Conservation (phyloP, 2,888 invertebrate species). For the Syritta pipiens region DNA sequence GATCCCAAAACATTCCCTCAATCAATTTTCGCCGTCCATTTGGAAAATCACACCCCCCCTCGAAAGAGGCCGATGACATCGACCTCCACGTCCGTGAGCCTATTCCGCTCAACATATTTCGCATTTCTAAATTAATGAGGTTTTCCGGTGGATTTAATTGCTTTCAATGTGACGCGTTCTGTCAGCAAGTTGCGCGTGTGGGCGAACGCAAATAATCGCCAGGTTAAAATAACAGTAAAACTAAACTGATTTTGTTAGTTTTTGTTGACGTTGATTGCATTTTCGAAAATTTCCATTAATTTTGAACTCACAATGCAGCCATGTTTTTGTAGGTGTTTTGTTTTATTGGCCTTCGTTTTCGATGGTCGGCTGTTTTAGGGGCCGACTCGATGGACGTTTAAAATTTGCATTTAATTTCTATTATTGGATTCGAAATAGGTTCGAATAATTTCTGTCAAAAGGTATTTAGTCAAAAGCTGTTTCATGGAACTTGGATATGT, state of each 20-base stretch:
- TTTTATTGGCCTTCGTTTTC: too few relatives aligned
- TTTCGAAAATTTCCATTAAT: conserved; percentile 14
- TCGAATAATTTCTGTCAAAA: too few relatives aligned
- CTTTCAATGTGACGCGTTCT: neutral
- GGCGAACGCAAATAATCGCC: conserved; percentile 2
- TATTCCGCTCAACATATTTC: too few relatives aligned
- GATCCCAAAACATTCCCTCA: conserved; percentile 1
- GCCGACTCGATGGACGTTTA: too few relatives aligned
- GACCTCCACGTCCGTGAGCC: neutral
- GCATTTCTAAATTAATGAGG: conserved; percentile 40
- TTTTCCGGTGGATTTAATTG: conserved; percentile 24
- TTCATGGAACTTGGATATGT: too few relatives aligned
- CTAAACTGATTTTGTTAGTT: conserved; percentile 10
- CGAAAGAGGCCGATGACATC: neutral
- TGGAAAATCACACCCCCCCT: neutral
- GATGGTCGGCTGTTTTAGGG: too few relatives aligned
- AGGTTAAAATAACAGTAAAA: conserved; percentile 8
- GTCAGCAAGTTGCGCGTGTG: too few relatives aligned
- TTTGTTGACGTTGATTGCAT: conserved; percentile 8
- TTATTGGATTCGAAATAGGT: too few relatives aligned
- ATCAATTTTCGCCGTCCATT: neutral
- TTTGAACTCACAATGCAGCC: neutral
- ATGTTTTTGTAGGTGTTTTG: too few relatives aligned
- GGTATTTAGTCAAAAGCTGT: too few relatives aligned
- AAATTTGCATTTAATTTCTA: too few relatives aligned